Evolutionary conservation across 1,140 invertebrate species (phyloP), one percentile per base, ranked within the genome.

Genomic region (Caenorhabditis remanei): DNA sequence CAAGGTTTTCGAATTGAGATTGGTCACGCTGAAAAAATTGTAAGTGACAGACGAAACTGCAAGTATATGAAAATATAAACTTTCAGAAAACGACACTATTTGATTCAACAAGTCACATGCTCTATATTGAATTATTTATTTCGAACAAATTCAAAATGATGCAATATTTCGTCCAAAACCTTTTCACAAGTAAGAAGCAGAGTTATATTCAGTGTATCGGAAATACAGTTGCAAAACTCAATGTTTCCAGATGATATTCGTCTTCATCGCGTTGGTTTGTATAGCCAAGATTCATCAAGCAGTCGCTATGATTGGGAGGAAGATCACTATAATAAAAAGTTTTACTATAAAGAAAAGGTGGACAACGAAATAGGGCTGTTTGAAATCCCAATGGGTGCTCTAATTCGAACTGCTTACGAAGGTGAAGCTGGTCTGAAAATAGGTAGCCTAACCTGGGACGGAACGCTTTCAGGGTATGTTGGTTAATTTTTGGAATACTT

Each of bases 321-420:
- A 79, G 71, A 79, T 50, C 71, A 79, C 0, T 79, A 79, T n/a
- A 11, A 16, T 53, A 46, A n/a, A 50, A 79, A 79, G 21, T 79
- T 79, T 41, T 79, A 79, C 41, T 79, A 79, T n/a, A 79, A 79
- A 79, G 71, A 79, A 24, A 79, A 40, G 53, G 13, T 79, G 6
- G 71, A 79, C n/a, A 21, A 48, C n/a, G 32, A 79, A n/a, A 24
- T 79, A 14, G 46, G 11, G 24, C 9, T 79, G 6, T 79, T 79
- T 24, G 71, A 79, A 50, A 79, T 79, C 2, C 71, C 71, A 13
- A 79, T 79, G 71, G 13, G 7, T n/a, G 4, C 71, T 0, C 40
- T 79, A 6, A 24, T 79, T 24, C 46, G 46, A 24, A 79, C 71
- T 16, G n/a, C n/a, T 11, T 79, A 7, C 8, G 71, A 79, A 24